Conservation (phyloP, 1,140 invertebrate species). For the Nasonia longicornis region DNA sequence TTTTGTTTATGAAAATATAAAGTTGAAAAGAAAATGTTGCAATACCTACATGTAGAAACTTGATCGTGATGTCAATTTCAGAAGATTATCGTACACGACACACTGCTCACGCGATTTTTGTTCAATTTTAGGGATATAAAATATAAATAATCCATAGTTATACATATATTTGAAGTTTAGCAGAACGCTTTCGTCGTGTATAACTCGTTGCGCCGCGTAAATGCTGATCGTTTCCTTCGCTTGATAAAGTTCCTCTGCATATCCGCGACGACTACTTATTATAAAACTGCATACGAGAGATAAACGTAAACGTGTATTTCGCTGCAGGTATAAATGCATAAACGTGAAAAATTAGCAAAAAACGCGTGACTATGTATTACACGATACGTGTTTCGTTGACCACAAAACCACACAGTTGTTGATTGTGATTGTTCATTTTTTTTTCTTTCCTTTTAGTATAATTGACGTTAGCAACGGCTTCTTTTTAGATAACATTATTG, state of each 20-base stretch:
- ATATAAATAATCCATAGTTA: background rate
- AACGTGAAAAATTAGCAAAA: conserved; percentile 17
- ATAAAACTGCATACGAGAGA: background rate
- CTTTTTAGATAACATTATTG: background rate
- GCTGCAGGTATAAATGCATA: conserved; percentile 25
- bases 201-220: background rate
- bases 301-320: conserved; percentile 19
- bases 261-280: background rate
- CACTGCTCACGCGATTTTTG: conserved; percentile 25
- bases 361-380: conserved; percentile 11
- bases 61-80: background rate
- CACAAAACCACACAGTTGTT: no score
- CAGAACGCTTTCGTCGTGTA: conserved; percentile 10
- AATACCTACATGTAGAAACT: background rate
- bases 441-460: no score
- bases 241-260: conserved; percentile 37
- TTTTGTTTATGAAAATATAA: conserved; percentile 18
- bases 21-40: background rate
- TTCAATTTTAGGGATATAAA: background rate
- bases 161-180: conserved; percentile 5
- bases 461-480: no score
- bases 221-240: conserved; percentile 32
- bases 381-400: no score
- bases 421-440: background rate
- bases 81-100: background rate